A percentile compares a stretch with the other conserved stretches of the same genome.
phyloP scores from a whole-genome alignment of 30 jellyfish, hydroid and myxozoan genomes.

The Sanderia malayensis region DNA sequence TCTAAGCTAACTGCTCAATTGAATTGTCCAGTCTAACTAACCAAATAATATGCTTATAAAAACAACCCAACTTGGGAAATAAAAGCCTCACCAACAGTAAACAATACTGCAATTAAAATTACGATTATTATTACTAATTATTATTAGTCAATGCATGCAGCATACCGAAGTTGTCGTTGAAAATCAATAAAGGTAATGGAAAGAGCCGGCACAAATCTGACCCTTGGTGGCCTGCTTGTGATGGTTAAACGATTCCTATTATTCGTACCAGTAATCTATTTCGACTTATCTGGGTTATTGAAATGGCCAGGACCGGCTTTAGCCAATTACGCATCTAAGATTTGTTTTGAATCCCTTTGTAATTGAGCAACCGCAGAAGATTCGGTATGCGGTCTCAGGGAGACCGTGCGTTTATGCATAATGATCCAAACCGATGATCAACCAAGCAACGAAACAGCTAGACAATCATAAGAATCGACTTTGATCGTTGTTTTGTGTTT shows the following conservation, averaged over 20 bases:
- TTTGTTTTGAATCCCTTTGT: not conserved
- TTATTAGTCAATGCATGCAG: not conserved
- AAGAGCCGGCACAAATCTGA: not conserved
- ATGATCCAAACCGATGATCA: not conserved
- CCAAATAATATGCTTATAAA: too few species aligned
- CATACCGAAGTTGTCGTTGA: not conserved
- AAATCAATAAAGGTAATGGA: not conserved
- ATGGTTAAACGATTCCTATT: conserved; percentile 42
- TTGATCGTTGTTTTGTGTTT: too few species aligned
- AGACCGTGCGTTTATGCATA: not conserved
- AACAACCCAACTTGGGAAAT: too few species aligned
- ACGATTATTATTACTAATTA: not conserved
- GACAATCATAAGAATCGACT: too few species aligned
- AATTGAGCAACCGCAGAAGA: not conserved
- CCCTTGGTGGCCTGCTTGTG: conserved; percentile 3
- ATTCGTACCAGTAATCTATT: conserved; percentile 48
- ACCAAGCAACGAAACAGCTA: too few species aligned
- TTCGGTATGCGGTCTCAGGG: not conserved
- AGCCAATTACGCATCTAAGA: conserved; percentile 45
- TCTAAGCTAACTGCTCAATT: too few species aligned
- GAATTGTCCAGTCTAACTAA: too few species aligned
- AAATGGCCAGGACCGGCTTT: conserved; percentile 60
- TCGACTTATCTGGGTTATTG: conserved; percentile 59
- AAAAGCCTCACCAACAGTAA: too few species aligned
- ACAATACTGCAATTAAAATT: too few species aligned